These are phyloP conservation scores for Apis mellifera DNA, from an alignment of 1,140 invertebrate genomes.

Conservation along the genomic window Amel_HAv3.1 CM009936.2:13065001-13065500, in stretches of 20 bases:
- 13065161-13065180: not conserved
- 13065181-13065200: not conserved
- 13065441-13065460: not conserved
- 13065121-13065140: not conserved
- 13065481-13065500: too few relatives aligned
- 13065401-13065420: not conserved
- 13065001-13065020: not conserved
- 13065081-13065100: not conserved
- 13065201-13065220: not conserved
- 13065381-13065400: not conserved
- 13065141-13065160: not conserved
- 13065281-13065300: slow-evolving; percentile 10
- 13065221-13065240: slow-evolving; percentile 5
- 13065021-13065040: too few relatives aligned
- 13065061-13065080: too few relatives aligned
- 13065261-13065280: not conserved
- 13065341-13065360: not conserved
- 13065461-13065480: not conserved
- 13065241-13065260: slow-evolving; percentile 21
- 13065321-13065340: slow-evolving; percentile 7
- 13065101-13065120: not conserved
- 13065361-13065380: not conserved
- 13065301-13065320: not conserved
- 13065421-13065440: not conserved
- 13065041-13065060: too few relatives aligned